Evolutionary conservation across 2,888 invertebrate genomes (phyloP), one percentile per base, ranked within the genome.

Genomic region (Dysmachus trigonus): DNA sequence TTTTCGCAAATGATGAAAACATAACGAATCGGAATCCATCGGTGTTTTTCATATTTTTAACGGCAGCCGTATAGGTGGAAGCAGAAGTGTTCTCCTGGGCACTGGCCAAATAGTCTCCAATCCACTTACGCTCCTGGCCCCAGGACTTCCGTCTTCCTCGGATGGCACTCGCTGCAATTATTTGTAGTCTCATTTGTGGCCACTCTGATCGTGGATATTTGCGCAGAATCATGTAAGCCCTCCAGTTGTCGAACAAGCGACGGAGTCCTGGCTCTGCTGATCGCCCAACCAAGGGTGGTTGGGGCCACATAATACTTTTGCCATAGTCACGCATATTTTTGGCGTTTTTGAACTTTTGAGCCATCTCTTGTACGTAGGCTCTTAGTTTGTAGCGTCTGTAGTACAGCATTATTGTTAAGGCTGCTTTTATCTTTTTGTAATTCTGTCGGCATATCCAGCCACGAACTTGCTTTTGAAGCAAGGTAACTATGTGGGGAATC

Each of bases 401-500:
- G 8, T 96, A 95, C 85, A 94, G 93, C 92, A 96, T 96, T 89
- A 99, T 98, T 86, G 93, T 92, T 88, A 96, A 92, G 0, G 97
- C 96, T 0, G 99, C 99, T 91, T 95, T 95, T 94, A 98, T 96
- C 92, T 95, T 95, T 91, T 95, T 95, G 92, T 96, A 98, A 81
- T 95, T 94, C 90, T 94, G 94, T 30, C 99, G 93, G 10, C 96
- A 97, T 31, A 96, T 90, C 87, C 94, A 92, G 31, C 98, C 99
- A 89, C 99, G 94, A 95, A 98, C 98, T 92, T 98, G 96, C 93
- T 99, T 99, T 93, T 99, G 99, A 88, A 99, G 94, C 90, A 98
- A 94, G 38, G 97, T 95, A 85, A 98, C 97, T 88, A 99, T 98
- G 86, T 96, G 95, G 0, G 98, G 98, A 88, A 99, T 96, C 90